Evolutionary conservation across 2,797 vertebrate species (phyloP), one percentile per base, ranked within the genome.

Genomic region (Aythya fuligula): DNA sequence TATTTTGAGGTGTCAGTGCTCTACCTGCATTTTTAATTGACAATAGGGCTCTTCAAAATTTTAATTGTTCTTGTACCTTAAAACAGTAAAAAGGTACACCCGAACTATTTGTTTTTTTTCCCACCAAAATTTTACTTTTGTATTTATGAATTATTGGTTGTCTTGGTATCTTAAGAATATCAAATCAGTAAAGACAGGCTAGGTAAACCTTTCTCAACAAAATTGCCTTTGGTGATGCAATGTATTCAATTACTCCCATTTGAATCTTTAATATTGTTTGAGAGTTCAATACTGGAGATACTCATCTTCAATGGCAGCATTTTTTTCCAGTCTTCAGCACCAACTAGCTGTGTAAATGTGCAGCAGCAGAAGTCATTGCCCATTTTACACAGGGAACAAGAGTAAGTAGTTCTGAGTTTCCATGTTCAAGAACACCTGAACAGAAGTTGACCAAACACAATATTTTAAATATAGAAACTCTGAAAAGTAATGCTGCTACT

Each of bases 31-130:
- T 90, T 89, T 81, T 51, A 56, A 75, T 81, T 74, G 34, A 38
- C 76, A 62, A 28, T 53, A 75, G 47, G 34, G 67, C 38, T 67
- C 13, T 62, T 85, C 39, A 36, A 66, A 41, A 71, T 57, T 66
- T 7, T 7, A 49, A 77, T 47, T 3, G 62, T 89, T 93, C 43
- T 70, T 86, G 73, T 95, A 82, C 76, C 71, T 94, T 95, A 87
- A 80, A 93, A 16, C 38, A 79, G 76, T 86, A 75, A 73, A 88
- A 75, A 36, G 57, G 85, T 85, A 32, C 58, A 76, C 6, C n/a
- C 79, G 5, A 84, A 80, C 15, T 47, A n/a, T 61, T 81, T 76
- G 36, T 39, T 19, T 38, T 88, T 90, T 87, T 22, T 89, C 20
- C 54, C 32, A 67, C 15, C 21, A 61, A 71, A 87, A 85, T 12